phyloP scores from a whole-genome alignment of 2,888 invertebrate genomes.

The Tetragonula carbonaria region DNA sequence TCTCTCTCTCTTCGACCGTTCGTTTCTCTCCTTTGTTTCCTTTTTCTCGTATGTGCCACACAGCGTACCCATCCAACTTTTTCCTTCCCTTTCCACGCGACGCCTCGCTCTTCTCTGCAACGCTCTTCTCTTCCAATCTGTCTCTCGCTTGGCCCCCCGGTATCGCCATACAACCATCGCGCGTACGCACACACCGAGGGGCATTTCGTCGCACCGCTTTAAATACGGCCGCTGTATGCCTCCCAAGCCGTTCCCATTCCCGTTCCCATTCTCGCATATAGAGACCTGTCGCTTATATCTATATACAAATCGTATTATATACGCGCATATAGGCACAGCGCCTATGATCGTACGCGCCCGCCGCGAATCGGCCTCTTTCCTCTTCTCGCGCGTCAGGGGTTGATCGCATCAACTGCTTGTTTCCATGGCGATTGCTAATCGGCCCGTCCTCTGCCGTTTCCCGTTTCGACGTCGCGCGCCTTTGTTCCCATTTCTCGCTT shows the following conservation, averaged over 20 bases:
- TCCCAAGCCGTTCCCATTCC: background rate
- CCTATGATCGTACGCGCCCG: conserved; percentile 26
- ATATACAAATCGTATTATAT: conserved; percentile 49
- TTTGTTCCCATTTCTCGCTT: conserved; percentile 5
- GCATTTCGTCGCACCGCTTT: conserved; percentile 68
- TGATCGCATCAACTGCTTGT: conserved; percentile 86
- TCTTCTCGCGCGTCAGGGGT: conserved; percentile 81
- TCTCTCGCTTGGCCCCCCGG: conserved; percentile 52
- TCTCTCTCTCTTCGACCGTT: conserved; percentile 31
- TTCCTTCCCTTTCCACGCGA: conserved; percentile 41
- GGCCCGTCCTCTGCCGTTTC: conserved; percentile 79
- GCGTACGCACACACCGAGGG: conserved; percentile 49
- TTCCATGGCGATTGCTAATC: conserved; percentile 87
- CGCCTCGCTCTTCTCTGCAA: conserved; percentile 20
- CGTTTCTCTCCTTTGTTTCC: conserved; percentile 26
- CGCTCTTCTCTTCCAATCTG: conserved; percentile 59
- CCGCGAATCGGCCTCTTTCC: conserved; percentile 60
- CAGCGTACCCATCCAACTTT: conserved; percentile 16
- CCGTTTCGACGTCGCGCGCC: conserved; percentile 6
- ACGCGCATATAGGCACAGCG: conserved; percentile 56
- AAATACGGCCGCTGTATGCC: conserved; percentile 69
- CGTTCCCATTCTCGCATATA: conserved; percentile 13
- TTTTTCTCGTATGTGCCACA: conserved; percentile 44
- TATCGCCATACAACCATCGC: conserved; percentile 49
- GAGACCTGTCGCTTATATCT: conserved; percentile 19